Conservation (phyloP, 2,113 vertebrate genomes). For the Cinclus cinclus region DNA sequence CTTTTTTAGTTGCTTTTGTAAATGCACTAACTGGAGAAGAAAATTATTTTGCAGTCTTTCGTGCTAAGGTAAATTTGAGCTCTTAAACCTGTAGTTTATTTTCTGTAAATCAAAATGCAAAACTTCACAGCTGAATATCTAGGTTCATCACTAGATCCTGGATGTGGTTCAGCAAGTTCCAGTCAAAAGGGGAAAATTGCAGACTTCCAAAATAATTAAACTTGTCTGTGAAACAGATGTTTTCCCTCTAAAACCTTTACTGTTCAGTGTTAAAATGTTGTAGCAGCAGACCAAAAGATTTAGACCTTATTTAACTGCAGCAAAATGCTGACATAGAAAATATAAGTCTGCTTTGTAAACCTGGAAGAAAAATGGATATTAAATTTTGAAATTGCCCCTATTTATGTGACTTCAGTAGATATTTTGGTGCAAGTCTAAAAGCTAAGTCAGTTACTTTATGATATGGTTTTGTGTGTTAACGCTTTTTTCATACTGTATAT, state of each 20-base stretch:
- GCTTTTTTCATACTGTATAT: neutral
- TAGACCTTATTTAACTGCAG: neutral
- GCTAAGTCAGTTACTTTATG: neutral
- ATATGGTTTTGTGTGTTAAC: neutral
- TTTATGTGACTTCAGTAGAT: neutral
- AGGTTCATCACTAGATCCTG: neutral
- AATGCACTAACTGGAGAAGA: neutral
- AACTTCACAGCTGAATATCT: neutral
- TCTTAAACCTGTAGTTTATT: neutral
- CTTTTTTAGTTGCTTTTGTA: neutral
- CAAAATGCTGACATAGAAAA: slow-evolving; percentile 21
- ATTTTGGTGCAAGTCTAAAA: neutral
- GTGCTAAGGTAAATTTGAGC: neutral
- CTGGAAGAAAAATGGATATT: neutral
- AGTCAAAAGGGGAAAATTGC: neutral
- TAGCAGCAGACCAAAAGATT: neutral
- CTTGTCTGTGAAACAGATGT: neutral
- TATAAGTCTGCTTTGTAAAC: neutral
- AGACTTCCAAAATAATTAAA: neutral
- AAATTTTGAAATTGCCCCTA: neutral
- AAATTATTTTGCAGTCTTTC: neutral
- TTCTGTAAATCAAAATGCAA: neutral
- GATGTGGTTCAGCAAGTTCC: neutral
- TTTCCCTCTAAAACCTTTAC: neutral
- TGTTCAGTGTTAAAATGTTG: neutral